Base-by-base conservation (phyloP, 2,797 vertebrate species). In the Paratrypauchen microcephalus region DNA sequence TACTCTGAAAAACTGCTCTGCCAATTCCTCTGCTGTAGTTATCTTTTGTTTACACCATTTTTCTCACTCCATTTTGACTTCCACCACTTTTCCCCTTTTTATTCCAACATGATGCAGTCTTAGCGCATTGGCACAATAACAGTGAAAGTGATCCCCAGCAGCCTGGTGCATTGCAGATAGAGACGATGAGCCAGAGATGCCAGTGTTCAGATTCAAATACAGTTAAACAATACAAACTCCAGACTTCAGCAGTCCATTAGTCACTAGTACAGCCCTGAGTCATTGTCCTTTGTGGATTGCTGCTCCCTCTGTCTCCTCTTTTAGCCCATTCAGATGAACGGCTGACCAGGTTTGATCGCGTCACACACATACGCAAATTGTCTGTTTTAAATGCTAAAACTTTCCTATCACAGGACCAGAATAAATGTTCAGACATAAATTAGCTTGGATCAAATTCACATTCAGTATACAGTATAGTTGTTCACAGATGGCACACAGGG, bases 111-210 rank as follows among this genome's bases (percentile, higher is more conserved):
- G 24, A 61, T 77, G 72, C 68, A 74, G 74, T 60, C 77, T 72
- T 68, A 80, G 81, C 78, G 65, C 84, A 81, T 73, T 79, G 83
- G 81, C 89, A 80, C 80, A 83, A 85, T 75, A 80, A 19, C 84
- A 61, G 66, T 74, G 79, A 83, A 85, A 77, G 82, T 73, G 86
- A 88, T 88, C 83, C 74, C 76, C 74, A 45, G 86, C 84, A 86
- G 84, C 83, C 86, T 92, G 88, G 90, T 93, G 91, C 92, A 91
- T 90, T 92, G 92, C 92, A 92, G 91, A 92, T 90, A 85, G 76
- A 78, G 78, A 80, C 81, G 83, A 90, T 84, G 88, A 90, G 79
- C 80, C 85, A 88, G 74, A 83, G 72, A 86, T 88, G 83, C 77
- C 61, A 80, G 72, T 83, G 80, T 74, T 83, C 81, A 76, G 79